Evolutionary conservation across 1,140 invertebrate genomes (phyloP).

Genomic region (Euura lappo): DNA sequence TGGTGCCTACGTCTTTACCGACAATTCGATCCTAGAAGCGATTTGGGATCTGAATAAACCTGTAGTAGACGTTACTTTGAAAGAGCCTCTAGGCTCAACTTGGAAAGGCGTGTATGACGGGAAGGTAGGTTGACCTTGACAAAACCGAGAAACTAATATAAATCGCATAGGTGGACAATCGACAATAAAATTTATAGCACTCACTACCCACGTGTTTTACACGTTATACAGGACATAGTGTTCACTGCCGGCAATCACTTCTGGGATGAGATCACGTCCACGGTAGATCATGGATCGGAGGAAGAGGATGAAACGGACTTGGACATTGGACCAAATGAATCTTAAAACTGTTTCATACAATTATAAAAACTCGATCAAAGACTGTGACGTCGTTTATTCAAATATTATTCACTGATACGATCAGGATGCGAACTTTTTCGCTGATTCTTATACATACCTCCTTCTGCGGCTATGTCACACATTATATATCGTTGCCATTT

Average conservation of each 20-base stretch:
- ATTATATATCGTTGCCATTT: no score
- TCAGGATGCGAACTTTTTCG: no score
- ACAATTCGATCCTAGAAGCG: conserved; percentile 28
- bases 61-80: conserved; percentile 23
- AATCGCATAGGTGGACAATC: background rate
- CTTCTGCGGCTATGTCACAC: no score
- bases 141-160: background rate
- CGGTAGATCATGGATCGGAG: background rate
- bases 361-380: background rate
- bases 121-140: conserved; percentile 7
- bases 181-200: background rate
- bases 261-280: conserved; percentile 22
- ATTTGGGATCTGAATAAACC: conserved; percentile 33
- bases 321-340: no score
- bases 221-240: conserved; percentile 18
- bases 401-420: no score
- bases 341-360: no score
- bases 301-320: background rate
- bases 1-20: conserved; percentile 36
- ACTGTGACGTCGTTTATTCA: no score
- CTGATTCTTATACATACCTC: no score
- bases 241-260: conserved; percentile 36
- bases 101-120: conserved; percentile 25
- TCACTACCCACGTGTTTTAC: no score
- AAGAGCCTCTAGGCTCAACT: conserved; percentile 28